These are phyloP conservation scores for Gambelia wislizenii DNA, from an alignment of 2,797 vertebrate species.

Conservation along the genomic window DNA sequence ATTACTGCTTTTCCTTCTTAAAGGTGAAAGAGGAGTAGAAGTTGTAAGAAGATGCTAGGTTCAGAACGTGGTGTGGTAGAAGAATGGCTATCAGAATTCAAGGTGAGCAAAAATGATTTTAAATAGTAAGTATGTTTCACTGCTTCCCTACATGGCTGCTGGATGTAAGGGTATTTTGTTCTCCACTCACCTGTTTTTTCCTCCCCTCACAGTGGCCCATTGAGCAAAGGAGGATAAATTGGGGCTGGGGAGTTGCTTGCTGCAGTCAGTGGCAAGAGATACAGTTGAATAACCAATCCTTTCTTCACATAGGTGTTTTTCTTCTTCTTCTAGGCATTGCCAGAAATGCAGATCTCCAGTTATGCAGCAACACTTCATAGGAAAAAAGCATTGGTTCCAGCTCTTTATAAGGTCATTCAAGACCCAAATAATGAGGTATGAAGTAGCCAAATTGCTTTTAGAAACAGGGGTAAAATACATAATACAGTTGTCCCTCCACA, in stretches of 20 bases:
- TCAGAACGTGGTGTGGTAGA: constrained; percentile 93
- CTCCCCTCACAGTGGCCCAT: background rate
- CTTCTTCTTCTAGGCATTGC: constrained; percentile 84
- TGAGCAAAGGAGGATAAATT: background rate
- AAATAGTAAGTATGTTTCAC: background rate
- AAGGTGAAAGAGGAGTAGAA: constrained; percentile 76
- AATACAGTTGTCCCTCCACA: background rate
- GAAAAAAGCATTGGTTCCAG: constrained; percentile 93
- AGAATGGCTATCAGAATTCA: constrained; percentile 99
- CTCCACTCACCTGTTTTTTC: too few species aligned
- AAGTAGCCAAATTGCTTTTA: background rate
- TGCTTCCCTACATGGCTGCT: background rate
- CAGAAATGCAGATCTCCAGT: constrained; percentile 92
- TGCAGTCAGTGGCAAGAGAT: constrained; percentile 13
- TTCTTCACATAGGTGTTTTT: background rate
- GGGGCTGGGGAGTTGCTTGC: background rate
- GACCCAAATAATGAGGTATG: constrained; percentile 95
- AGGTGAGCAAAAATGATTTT: constrained; percentile 82
- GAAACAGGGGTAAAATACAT: constrained; percentile 29
- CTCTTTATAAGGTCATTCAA: constrained; percentile 96
- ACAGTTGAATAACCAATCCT: background rate
- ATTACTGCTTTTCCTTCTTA: constrained; percentile 40
- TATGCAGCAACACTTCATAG: constrained; percentile 94
- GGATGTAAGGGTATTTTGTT: background rate
- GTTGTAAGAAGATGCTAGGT: constrained; percentile 92